A percentile compares a stretch with the other conserved stretches of the same genome.
Conservation (phyloP, 1,140 invertebrate species). For the Drosophila sproati region DNA sequence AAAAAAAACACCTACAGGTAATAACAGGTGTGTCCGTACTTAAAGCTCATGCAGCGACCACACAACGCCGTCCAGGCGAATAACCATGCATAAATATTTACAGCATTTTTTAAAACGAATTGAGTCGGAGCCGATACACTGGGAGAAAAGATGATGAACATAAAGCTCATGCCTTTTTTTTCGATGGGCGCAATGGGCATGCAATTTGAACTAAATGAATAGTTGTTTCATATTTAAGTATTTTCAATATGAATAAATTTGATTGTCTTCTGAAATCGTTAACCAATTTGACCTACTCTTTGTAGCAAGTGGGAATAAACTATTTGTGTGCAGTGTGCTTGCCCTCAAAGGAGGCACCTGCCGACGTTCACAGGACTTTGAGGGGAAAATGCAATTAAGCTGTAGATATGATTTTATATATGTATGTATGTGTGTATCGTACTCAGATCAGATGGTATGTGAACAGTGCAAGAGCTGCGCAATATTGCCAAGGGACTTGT, state of each 20-base stretch:
- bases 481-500: constrained; percentile 24
- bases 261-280: background rate
- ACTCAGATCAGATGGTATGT: constrained; percentile 18
- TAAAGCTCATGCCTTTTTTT: no score
- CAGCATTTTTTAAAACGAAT: constrained; percentile 76
- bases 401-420: constrained; percentile 55
- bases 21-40: constrained; percentile 48
- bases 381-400: constrained; percentile 76
- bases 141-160: constrained; percentile 1
- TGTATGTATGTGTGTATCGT: constrained; percentile 22
- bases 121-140: constrained; percentile 42
- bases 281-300: background rate
- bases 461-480: constrained; percentile 21
- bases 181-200: no score
- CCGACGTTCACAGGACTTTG: constrained; percentile 56
- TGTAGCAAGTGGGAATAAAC: background rate
- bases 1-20: background rate
- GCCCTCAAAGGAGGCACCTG: constrained; percentile 51
- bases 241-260: background rate
- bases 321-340: constrained; percentile 27
- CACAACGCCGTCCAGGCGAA: background rate
- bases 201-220: no score
- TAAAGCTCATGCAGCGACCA: constrained; percentile 7
- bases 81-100: constrained; percentile 70
- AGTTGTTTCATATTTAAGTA: no score